Base-by-base conservation (phyloP, 1,140 invertebrate genomes). In the Coptotermes formosanus region DNA sequence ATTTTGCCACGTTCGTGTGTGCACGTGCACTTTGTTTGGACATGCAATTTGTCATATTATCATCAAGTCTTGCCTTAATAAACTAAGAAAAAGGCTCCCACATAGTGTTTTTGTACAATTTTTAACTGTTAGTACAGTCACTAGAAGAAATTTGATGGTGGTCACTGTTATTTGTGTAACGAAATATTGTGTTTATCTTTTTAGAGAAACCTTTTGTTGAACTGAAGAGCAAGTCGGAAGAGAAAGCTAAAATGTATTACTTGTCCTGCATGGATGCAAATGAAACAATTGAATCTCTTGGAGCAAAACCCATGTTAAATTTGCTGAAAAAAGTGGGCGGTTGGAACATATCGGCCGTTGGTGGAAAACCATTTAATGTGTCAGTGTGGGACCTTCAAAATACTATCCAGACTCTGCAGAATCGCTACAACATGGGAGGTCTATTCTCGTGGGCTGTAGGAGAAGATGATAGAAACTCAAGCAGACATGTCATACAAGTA, bases 381-480 rank as follows among this genome's bases (percentile, higher is more conserved):
- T 88, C 89, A n/a, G 91, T 93, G 45, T 99, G 96, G 95, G 93
- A 94, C 38, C 91, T 98, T 83, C 97, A 98, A 89, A 92, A 92
- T 6, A 93, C 95, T 3, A 91, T 98, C 84, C 95, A 98, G 88
- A 92, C 94, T 52, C 90, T 98, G 45, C 97, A 98, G 90, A 97
- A 97, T 90, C 93, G 94, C 69, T 97, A 97, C 90, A 97, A 97
- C 89, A 95, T 98, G 89, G 96, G 96, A 4, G 97, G 97, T 43
- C 91, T 99, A 6, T 99, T 99, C 90, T 94, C 95, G 59, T 97
- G 97, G 95, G 95, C 94, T 30, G 97, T 99, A 0, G 96, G 95
- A 11, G 97, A 98, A 90, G 97, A 99, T 90, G 97, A 99, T 89
- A 94, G 95, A 88, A 98, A 99, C 91, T 98, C 97, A 0, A 95